Evolutionary conservation across 2,888 invertebrate species (phyloP), one percentile per base, ranked within the genome.

Genomic region (Criorhina ranunculi): DNA sequence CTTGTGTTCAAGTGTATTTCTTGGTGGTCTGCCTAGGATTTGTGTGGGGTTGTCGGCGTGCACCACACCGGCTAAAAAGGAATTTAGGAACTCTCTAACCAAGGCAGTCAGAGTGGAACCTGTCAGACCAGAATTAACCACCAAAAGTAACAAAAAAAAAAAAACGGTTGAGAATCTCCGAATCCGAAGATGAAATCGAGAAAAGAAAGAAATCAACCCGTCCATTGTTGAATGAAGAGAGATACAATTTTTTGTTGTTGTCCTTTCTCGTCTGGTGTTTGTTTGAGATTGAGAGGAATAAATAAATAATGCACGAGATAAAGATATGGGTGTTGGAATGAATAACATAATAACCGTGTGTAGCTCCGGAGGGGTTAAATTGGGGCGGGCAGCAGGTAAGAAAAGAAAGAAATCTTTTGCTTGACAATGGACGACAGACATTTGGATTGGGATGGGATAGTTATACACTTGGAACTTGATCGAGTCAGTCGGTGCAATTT

Each of bases 41-140:
- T 55, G 8, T 55, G 15, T 35, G 12, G 64, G 17, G 57, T 9
- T 70, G 51, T 24, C 29, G 66, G 44, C 51, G 72, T 37, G 60
- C 79, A 79, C 83, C 78, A 53, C 79, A 79, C 83, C 78, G 83
- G 79, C 83, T 62, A 35, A 79, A 69, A 75, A 66, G 69, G 60
- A 80, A 72, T 69, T 24, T 73, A 70, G 53, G 83, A 83, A 79
- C n/a, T n/a, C n/a, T n/a, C 59, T 60, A 59, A 57, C 81, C 81
- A 79, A 73, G 80, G 66, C 60, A 85, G 85, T 85, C 85, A 85
- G 85, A 80, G 80, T 85, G 85, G 85, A 85, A 85, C 85, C 85
- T 76, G 85, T 85, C 85, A 80, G 85, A 85, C 85, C 64, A 80
- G 85, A 85, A 80, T 75, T 55, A 46, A 70, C 69, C 85, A 80